Percentiles rank a stretch among this genome's conserved stretches.
Evolutionary conservation across 2,113 vertebrate genomes (phyloP).

Genomic region (Leucoraja erinaceus): DNA sequence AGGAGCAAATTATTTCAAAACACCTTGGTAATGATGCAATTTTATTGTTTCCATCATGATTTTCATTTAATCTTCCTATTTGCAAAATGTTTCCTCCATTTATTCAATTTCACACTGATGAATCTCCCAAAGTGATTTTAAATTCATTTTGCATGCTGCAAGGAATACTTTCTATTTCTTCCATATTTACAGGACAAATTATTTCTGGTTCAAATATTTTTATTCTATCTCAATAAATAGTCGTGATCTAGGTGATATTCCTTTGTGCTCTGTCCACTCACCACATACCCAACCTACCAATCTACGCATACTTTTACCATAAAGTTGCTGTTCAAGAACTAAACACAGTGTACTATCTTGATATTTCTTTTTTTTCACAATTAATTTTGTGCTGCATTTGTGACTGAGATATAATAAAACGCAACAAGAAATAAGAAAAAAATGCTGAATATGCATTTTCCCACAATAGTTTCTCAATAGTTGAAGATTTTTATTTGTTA

Average conservation of each 20-base stretch:
- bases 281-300: not conserved
- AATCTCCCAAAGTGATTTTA: not conserved
- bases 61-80: not conserved
- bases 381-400: not conserved
- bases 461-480: not conserved
- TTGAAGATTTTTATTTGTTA: not conserved
- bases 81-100: not conserved
- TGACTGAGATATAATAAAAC: constrained; percentile 3
- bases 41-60: not conserved
- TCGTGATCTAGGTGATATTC: not conserved
- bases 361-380: not conserved
- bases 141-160: not conserved
- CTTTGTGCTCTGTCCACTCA: not conserved
- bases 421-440: not conserved
- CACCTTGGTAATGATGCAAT: not conserved
- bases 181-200: not conserved
- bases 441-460: not conserved
- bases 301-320: not conserved
- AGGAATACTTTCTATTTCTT: not conserved
- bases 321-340: not conserved
- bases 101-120: not conserved
- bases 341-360: not conserved
- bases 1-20: not conserved
- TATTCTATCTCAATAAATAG: not conserved
- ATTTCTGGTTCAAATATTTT: not conserved